phyloP scores from a whole-genome alignment of 1,140 invertebrate genomes.

The Halictus rubicundus region DNA sequence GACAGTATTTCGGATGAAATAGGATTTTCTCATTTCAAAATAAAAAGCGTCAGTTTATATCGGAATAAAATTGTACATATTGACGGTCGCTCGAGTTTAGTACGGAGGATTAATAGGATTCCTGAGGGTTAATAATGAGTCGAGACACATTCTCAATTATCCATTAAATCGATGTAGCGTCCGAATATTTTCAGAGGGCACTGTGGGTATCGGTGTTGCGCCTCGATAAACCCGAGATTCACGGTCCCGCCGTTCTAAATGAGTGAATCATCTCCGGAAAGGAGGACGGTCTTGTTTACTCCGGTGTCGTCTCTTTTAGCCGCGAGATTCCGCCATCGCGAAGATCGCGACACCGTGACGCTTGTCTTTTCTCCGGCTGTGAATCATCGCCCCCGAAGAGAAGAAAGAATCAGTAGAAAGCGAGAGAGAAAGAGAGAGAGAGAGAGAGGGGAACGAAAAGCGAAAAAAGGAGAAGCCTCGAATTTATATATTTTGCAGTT shows the following conservation, averaged over 20 bases:
- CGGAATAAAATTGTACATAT: too few relatives aligned
- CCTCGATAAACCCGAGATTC: neutral
- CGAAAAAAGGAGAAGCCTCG: constrained; percentile 1
- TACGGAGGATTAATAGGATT: too few relatives aligned
- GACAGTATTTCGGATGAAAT: too few relatives aligned
- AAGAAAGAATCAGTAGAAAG: neutral
- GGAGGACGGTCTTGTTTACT: constrained; percentile 16
- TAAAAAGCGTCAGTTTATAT: too few relatives aligned
- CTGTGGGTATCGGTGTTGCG: neutral
- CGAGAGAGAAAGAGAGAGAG: neutral
- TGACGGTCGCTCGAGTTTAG: too few relatives aligned
- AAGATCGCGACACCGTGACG: neutral
- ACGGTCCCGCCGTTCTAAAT: constrained; percentile 6
- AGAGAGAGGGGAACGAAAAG: neutral
- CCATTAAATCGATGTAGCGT: too few relatives aligned
- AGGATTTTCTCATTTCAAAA: too few relatives aligned
- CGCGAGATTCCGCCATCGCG: neutral
- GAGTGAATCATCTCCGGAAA: constrained; percentile 32
- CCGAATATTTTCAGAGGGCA: too few relatives aligned
- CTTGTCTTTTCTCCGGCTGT: neutral
- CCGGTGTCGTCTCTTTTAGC: neutral
- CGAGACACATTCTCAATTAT: too few relatives aligned
- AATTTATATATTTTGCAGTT: constrained; percentile 26
- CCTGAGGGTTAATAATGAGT: too few relatives aligned
- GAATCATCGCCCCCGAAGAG: constrained; percentile 16